phyloP scores from a whole-genome alignment of 2,113 vertebrate genomes.

The Oncorhynchus gorbuscha region DNA sequence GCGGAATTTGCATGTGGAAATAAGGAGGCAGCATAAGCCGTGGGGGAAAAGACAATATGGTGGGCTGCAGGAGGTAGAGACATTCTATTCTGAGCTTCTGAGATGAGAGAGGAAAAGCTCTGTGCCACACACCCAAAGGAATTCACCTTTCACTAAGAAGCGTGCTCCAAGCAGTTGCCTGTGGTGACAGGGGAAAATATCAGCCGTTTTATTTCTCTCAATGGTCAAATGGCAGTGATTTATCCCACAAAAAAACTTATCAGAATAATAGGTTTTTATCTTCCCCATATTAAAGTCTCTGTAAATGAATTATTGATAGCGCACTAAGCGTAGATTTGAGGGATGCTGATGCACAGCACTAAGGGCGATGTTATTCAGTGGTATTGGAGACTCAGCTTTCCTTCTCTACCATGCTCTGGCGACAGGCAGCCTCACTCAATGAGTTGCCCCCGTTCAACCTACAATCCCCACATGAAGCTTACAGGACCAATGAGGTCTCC shows the following conservation, averaged over 20 bases:
- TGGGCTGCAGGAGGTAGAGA: constrained; percentile 44
- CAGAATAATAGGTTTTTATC: not conserved
- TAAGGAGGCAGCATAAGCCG: not conserved
- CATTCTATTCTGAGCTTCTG: constrained; percentile 61
- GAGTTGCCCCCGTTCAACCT: constrained; percentile 1
- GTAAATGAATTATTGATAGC: not conserved
- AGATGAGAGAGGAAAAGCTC: constrained; percentile 36
- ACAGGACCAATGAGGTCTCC: constrained; percentile 33
- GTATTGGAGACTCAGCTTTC: not conserved
- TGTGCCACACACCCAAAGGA: constrained; percentile 53
- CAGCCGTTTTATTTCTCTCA: constrained; percentile 30
- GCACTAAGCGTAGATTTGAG: not conserved
- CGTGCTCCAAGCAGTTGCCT: constrained; percentile 62
- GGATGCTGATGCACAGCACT: not conserved
- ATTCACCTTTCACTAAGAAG: constrained; percentile 68
- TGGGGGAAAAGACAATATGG: constrained; percentile 34
- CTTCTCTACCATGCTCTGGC: not conserved
- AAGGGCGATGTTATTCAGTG: not conserved
- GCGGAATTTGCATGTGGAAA: constrained; percentile 36
- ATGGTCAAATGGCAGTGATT: not conserved
- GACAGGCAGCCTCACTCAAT: constrained; percentile 26
- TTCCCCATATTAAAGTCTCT: not conserved
- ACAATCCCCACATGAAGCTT: constrained; percentile 32
- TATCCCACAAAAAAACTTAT: not conserved
- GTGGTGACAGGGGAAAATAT: constrained; percentile 68